Percentiles rank a stretch among this genome's conserved stretches.
Evolutionary conservation across 92 coral and sea anemone species (phyloP).

Genomic region (Palythoa grandiflora): DNA sequence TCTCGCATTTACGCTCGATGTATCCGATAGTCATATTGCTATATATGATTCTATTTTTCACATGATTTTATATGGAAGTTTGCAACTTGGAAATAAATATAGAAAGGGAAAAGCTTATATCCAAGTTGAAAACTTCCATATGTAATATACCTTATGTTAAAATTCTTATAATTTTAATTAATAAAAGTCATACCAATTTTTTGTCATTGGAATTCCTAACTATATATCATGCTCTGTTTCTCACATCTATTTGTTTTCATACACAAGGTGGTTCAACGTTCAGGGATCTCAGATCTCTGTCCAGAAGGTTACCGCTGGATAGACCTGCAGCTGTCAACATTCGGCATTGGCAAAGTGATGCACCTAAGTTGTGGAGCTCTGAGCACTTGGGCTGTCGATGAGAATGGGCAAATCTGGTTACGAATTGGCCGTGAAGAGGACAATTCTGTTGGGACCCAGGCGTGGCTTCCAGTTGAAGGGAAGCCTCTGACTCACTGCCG

Average conservation of each 20-base stretch:
- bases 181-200: no score
- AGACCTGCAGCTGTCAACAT: slow-evolving; percentile 65
- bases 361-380: slow-evolving; percentile 94
- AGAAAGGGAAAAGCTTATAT: no score
- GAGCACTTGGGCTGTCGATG: slow-evolving; percentile 97
- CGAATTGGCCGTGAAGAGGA: slow-evolving; percentile 89
- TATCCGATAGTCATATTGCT: no score
- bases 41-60: no score
- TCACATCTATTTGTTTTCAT: no score
- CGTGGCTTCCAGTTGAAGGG: slow-evolving; percentile 89
- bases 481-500: slow-evolving; percentile 73
- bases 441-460: slow-evolving; percentile 76
- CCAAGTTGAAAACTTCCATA: no score
- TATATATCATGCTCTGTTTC: no score
- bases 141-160: no score
- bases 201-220: no score
- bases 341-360: slow-evolving; percentile 77
- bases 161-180: no score
- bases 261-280: slow-evolving; percentile 77
- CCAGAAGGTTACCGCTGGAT: slow-evolving; percentile 95
- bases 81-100: no score
- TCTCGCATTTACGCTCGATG: no score
- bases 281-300: slow-evolving; percentile 78
- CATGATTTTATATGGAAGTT: neutral
- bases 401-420: slow-evolving; percentile 80